These are phyloP conservation scores for Drosophila virilis DNA, from an alignment of 1,140 invertebrate species.

Conservation along the genomic window DNA sequence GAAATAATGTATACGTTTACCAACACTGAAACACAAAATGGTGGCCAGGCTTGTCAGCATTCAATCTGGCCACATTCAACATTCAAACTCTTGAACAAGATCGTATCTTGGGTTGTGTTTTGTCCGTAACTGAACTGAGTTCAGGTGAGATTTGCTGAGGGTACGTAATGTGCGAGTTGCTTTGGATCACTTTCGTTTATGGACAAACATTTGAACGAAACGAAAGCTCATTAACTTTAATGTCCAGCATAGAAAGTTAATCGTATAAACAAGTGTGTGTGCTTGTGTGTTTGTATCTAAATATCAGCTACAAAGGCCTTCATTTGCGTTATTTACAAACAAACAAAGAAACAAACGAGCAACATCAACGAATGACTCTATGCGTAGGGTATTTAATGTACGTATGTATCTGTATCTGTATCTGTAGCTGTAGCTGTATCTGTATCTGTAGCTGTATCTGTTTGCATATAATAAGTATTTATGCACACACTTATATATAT, in stretches of 20 bases:
- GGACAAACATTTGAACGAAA: conserved; percentile 59
- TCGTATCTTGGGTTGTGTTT: not conserved
- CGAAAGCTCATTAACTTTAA: conserved; percentile 72
- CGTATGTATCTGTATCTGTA: too few species aligned
- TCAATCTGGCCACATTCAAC: too few species aligned
- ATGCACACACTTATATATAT: conserved; percentile 33
- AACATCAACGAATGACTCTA: conserved; percentile 28
- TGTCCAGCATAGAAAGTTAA: conserved; percentile 69
- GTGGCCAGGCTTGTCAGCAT: not conserved
- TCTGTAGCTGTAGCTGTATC: not conserved
- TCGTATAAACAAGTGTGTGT: conserved; percentile 9
- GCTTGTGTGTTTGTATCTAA: conserved; percentile 1
- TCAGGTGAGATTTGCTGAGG: conserved; percentile 9
- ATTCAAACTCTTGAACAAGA: not conserved
- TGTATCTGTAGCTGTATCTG: conserved; percentile 33
- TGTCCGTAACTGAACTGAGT: conserved; percentile 5
- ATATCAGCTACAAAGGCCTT: conserved; percentile 57
- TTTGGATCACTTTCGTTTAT: conserved; percentile 53
- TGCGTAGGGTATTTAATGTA: not conserved
- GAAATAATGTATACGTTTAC: not conserved
- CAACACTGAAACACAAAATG: conserved; percentile 1
- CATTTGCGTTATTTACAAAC: conserved; percentile 71
- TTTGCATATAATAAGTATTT: conserved; percentile 28
- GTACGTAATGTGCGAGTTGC: conserved; percentile 1
- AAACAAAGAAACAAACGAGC: conserved; percentile 36